Evolutionary conservation across 2,888 invertebrate genomes (phyloP).

Genomic region (Xestobium rufovillosum): DNA sequence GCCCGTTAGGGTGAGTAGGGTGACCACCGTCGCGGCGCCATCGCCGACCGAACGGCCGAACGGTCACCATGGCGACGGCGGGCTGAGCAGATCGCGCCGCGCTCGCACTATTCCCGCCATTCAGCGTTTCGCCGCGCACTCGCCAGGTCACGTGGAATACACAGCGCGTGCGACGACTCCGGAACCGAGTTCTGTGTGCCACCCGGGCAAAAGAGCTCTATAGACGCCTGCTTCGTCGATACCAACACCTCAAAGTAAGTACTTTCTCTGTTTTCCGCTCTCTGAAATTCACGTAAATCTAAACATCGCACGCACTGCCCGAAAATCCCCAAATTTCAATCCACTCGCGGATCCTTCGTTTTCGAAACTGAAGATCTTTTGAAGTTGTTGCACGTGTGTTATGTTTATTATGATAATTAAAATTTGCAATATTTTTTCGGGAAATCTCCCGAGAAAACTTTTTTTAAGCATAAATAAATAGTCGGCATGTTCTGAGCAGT

Average conservation of each 20-base stretch:
- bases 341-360: too few species aligned
- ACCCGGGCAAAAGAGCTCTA: constrained; percentile 33
- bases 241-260: not conserved
- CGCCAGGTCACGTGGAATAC: constrained; percentile 40
- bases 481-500: too few species aligned
- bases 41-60: constrained; percentile 38
- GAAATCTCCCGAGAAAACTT: too few species aligned
- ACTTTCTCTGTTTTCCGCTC: too few species aligned
- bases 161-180: constrained; percentile 38
- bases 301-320: too few species aligned
- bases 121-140: constrained; percentile 43
- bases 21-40: constrained; percentile 41
- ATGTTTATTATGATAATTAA: too few species aligned
- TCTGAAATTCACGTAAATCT: too few species aligned
- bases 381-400: too few species aligned
- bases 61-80: constrained; percentile 42
- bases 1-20: constrained; percentile 31
- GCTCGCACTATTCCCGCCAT: constrained; percentile 39
- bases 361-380: too few species aligned
- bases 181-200: constrained; percentile 33
- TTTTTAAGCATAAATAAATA: too few species aligned
- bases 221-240: constrained; percentile 3
- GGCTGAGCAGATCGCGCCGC: constrained; percentile 33
- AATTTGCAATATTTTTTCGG: too few species aligned
- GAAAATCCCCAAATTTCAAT: too few species aligned